phyloP scores from a whole-genome alignment of 92 coral and sea anemone species.

The Pocillopora meandrina region DNA sequence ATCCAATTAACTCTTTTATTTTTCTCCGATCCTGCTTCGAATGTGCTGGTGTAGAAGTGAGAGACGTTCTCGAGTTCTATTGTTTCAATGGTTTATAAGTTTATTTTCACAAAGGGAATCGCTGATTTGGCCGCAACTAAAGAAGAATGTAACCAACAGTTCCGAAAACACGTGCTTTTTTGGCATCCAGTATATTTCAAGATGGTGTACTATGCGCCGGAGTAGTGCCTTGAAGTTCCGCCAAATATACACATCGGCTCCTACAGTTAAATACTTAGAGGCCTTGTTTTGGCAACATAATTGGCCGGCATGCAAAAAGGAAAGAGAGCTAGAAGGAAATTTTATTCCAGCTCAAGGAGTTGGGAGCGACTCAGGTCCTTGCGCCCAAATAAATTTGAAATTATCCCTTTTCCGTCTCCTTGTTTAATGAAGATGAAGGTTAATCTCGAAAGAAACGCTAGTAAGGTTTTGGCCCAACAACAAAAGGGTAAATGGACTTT shows the following conservation, averaged over 20 bases:
- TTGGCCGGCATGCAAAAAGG: no score
- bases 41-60: neutral
- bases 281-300: neutral
- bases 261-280: neutral
- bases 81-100: neutral
- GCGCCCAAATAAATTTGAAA: no score
- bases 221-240: neutral
- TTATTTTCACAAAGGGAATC: neutral
- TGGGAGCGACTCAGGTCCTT: no score
- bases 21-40: neutral
- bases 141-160: neutral
- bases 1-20: slow-evolving; percentile 9
- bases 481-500: no score
- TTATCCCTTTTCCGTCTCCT: no score
- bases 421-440: no score
- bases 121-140: neutral
- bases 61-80: neutral
- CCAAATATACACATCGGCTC: neutral
- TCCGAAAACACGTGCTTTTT: slow-evolving; percentile 1
- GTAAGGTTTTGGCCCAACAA: no score
- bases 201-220: neutral
- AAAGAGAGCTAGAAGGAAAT: no score
- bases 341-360: no score
- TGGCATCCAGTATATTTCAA: slow-evolving; percentile 23
- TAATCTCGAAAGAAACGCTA: no score